These are phyloP conservation scores for Elgaria multicarinata DNA, from an alignment of 2,113 vertebrate species.

Conservation along the genomic window DNA sequence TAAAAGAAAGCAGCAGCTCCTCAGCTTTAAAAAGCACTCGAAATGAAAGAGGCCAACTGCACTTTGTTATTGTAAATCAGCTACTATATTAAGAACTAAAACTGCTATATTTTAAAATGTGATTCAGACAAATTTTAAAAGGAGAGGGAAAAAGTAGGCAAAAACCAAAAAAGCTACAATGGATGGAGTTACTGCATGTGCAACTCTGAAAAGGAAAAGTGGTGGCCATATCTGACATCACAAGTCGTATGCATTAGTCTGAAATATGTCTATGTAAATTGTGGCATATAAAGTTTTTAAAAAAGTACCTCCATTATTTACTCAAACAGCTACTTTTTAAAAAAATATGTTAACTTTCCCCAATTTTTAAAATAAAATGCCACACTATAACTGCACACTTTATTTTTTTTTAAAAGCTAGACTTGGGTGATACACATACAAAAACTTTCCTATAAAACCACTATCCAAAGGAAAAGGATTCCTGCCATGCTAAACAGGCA, in stretches of 20 bases:
- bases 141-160: constrained; percentile 58
- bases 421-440: constrained; percentile 70
- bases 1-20: constrained; percentile 52
- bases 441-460: constrained; percentile 75
- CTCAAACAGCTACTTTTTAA: constrained; percentile 75
- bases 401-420: constrained; percentile 69
- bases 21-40: constrained; percentile 50
- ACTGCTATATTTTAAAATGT: constrained; percentile 48
- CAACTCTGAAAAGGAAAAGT: constrained; percentile 65
- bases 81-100: constrained; percentile 27
- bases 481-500: constrained; percentile 62
- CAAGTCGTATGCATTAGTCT: constrained; percentile 51
- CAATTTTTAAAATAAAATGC: constrained; percentile 77
- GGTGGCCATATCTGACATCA: constrained; percentile 49
- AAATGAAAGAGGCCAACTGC: constrained; percentile 63
- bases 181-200: constrained; percentile 59
- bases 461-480: constrained; percentile 60
- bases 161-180: constrained; percentile 61
- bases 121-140: constrained; percentile 55
- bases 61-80: constrained; percentile 44
- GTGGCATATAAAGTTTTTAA: constrained; percentile 75
- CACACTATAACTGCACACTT: constrained; percentile 72
- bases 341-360: constrained; percentile 78
- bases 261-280: constrained; percentile 71
- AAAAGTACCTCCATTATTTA: constrained; percentile 78